These are phyloP conservation scores for Quadroppia sp. DNA, from an alignment of 2,888 invertebrate species.

Conservation along the genomic window DNA sequence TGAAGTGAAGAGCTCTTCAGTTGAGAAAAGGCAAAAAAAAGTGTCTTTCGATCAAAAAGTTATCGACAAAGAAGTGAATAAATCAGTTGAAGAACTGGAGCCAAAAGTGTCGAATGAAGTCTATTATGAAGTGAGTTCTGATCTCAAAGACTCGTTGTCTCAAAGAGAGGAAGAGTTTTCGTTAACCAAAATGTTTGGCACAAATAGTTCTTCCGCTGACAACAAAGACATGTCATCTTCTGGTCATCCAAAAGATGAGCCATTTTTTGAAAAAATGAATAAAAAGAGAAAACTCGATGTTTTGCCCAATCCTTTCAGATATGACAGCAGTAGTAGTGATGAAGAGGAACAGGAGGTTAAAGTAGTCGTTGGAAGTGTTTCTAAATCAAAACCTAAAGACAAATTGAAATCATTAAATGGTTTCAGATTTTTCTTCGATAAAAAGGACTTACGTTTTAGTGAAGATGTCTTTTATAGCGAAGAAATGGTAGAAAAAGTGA, in stretches of 20 bases:
- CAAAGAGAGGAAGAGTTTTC: conserved; percentile 33
- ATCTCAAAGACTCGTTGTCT: conserved; percentile 25
- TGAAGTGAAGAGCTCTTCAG: conserved; percentile 26
- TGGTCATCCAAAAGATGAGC: not conserved
- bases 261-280: conserved; percentile 12
- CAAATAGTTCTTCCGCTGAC: not conserved
- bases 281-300: not conserved
- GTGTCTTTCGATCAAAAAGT: conserved; percentile 27
- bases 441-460: conserved; percentile 21
- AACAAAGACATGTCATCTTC: not conserved
- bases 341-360: not conserved
- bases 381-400: not conserved
- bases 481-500: conserved; percentile 9
- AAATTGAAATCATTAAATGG: not conserved
- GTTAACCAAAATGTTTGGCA: conserved; percentile 30
- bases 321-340: conserved; percentile 34
- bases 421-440: conserved; percentile 31
- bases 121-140: conserved; percentile 39
- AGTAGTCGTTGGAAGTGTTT: not conserved
- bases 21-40: conserved; percentile 9
- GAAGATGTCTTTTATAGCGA: conserved; percentile 24
- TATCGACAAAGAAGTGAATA: conserved; percentile 17
- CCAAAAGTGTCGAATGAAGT: not conserved
- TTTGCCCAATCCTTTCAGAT: conserved; percentile 14
- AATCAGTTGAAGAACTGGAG: not conserved